Percentiles rank a stretch among this genome's conserved stretches.
Evolutionary conservation across 2,888 invertebrate genomes (phyloP).

Genomic region (Pollenia griseotomentosa): DNA sequence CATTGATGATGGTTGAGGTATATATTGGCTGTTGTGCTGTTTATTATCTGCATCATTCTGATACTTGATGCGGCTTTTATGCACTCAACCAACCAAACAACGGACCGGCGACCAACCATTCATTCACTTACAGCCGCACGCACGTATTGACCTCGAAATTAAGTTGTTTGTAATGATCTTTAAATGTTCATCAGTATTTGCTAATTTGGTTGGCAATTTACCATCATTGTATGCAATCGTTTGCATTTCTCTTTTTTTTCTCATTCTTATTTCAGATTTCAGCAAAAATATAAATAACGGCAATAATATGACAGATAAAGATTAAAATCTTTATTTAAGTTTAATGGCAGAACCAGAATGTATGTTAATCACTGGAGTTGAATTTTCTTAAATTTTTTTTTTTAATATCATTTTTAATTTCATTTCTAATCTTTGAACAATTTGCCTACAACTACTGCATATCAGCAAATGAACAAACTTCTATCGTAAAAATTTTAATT

Average conservation of each 20-base stretch:
- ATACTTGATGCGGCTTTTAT: constrained; percentile 44
- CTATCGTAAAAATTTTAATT: constrained; percentile 66
- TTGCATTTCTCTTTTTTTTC: background rate
- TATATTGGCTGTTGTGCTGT: constrained; percentile 38
- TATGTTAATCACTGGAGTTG: constrained; percentile 63
- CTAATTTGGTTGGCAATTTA: constrained; percentile 59
- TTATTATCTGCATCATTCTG: constrained; percentile 55
- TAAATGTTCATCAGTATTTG: constrained; percentile 59
- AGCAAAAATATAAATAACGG: constrained; percentile 47
- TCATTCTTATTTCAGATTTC: constrained; percentile 11
- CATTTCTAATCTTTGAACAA: constrained; percentile 44
- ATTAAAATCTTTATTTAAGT: constrained; percentile 67
- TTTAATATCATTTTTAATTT: constrained; percentile 26
- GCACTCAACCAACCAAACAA: constrained; percentile 25
- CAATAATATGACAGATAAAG: constrained; percentile 66
- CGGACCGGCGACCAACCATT: background rate
- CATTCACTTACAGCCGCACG: background rate
- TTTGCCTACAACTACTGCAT: constrained; percentile 23
- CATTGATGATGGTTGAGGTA: constrained; percentile 56
- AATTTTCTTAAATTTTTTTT: constrained; percentile 4
- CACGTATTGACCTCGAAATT: constrained; percentile 63
- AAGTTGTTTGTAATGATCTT: constrained; percentile 72
- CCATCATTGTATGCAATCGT: constrained; percentile 19
- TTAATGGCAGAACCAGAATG: constrained; percentile 46
- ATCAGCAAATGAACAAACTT: background rate